These are phyloP conservation scores for Hetaerina titia DNA, from an alignment of 2,888 invertebrate species.

Conservation along the genomic window DNA sequence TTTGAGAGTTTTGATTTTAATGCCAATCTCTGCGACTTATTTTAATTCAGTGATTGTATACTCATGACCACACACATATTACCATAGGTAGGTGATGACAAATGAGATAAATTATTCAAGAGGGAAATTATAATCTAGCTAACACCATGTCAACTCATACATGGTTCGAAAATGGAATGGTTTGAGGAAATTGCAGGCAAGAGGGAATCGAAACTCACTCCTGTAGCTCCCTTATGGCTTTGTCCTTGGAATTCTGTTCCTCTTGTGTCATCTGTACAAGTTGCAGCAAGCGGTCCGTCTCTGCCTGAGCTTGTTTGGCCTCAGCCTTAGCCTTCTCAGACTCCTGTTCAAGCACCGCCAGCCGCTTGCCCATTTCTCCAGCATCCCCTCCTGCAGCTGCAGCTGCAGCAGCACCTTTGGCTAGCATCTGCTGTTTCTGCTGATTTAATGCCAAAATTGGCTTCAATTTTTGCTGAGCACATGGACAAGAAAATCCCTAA, in stretches of 20 bases:
- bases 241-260: conserved; percentile 94
- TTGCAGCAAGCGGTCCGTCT: conserved; percentile 92
- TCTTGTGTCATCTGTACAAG: conserved; percentile 96
- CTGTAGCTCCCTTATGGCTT: conserved; percentile 94
- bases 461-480: not conserved
- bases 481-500: not conserved
- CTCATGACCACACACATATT: no score
- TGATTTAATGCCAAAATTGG: not conserved
- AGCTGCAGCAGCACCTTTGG: conserved; percentile 83
- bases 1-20: no score
- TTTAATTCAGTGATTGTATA: no score
- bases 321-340: conserved; percentile 88
- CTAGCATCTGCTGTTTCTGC: conserved; percentile 82
- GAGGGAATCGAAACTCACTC: conserved; percentile 83
- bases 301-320: conserved; percentile 88
- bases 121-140: no score
- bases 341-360: conserved; percentile 76
- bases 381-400: conserved; percentile 74
- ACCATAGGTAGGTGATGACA: no score
- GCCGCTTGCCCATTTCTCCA: conserved; percentile 70
- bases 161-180: no score
- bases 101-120: no score
- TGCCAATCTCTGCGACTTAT: no score
- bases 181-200: no score
- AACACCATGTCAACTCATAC: no score